A percentile compares a stretch with the other conserved stretches of the same genome.
phyloP scores from a whole-genome alignment of 2,888 invertebrate genomes.

The Ptilodon capucinus region DNA sequence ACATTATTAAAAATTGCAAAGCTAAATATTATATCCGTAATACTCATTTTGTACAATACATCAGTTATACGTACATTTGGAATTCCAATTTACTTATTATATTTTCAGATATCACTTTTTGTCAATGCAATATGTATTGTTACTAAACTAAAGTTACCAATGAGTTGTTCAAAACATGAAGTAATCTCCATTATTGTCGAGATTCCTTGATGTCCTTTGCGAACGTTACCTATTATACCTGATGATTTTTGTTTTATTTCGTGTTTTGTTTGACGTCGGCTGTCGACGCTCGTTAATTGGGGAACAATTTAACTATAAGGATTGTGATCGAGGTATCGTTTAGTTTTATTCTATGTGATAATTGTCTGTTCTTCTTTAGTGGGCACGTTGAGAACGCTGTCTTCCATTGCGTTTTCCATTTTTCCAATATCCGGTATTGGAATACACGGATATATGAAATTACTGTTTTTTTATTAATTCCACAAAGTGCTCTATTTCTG shows the following conservation, averaged over 20 bases:
- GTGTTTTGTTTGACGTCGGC: slow-evolving; percentile 58
- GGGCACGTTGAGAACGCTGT: slow-evolving; percentile 65
- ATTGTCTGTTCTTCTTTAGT: slow-evolving; percentile 60
- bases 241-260: slow-evolving; percentile 66
- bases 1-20: slow-evolving; percentile 22
- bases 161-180: slow-evolving; percentile 75
- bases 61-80: slow-evolving; percentile 29
- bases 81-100: slow-evolving; percentile 27
- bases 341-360: slow-evolving; percentile 76
- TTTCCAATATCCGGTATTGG: slow-evolving; percentile 24
- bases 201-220: slow-evolving; percentile 73
- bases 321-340: slow-evolving; percentile 77
- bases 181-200: slow-evolving; percentile 59
- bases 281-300: slow-evolving; percentile 69
- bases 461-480: not conserved
- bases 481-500: not conserved
- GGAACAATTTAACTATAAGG: slow-evolving; percentile 79
- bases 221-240: slow-evolving; percentile 80
- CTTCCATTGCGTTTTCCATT: slow-evolving; percentile 74
- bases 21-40: slow-evolving; percentile 38
- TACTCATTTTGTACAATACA: slow-evolving; percentile 55
- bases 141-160: slow-evolving; percentile 76
- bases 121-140: slow-evolving; percentile 52
- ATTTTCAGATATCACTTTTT: slow-evolving; percentile 29
- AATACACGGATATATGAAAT: slow-evolving; percentile 6